These are phyloP conservation scores for Sympetrum striolatum DNA, from an alignment of 2,888 invertebrate species.

Conservation along the genomic window DNA sequence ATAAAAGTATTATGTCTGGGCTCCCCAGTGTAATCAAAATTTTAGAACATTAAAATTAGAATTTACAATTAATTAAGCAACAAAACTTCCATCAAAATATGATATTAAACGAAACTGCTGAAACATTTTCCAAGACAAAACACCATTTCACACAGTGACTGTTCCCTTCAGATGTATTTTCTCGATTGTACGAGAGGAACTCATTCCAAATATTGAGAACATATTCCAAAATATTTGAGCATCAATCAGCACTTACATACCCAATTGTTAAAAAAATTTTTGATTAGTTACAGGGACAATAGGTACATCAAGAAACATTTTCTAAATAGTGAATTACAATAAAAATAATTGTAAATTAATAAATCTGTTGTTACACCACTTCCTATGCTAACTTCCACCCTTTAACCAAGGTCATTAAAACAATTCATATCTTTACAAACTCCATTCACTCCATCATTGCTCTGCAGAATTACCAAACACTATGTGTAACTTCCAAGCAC, in stretches of 20 bases:
- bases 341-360: slow-evolving; percentile 41
- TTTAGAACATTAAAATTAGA: slow-evolving; percentile 27
- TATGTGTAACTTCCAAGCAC: slow-evolving; percentile 41
- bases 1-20: slow-evolving; percentile 32
- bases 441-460: slow-evolving; percentile 36
- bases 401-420: slow-evolving; percentile 41
- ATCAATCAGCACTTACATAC: slow-evolving; percentile 35
- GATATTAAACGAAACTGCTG: background rate
- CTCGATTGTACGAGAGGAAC: slow-evolving; percentile 21
- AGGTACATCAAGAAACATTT: slow-evolving; percentile 35
- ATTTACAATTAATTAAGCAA: background rate
- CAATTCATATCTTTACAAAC: slow-evolving; percentile 36
- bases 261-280: slow-evolving; percentile 32
- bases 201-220: slow-evolving; percentile 29
- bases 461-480: slow-evolving; percentile 40
- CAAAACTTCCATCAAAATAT: slow-evolving; percentile 21
- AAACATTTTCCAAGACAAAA: slow-evolving; percentile 1
- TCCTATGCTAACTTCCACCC: slow-evolving; percentile 39
- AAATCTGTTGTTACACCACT: slow-evolving; percentile 40
- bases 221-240: slow-evolving; percentile 39
- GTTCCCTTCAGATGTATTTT: slow-evolving; percentile 12
- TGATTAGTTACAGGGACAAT: slow-evolving; percentile 39
- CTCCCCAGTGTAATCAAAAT: slow-evolving; percentile 14
- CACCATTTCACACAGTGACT: slow-evolving; percentile 17
- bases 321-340: slow-evolving; percentile 19